These are phyloP conservation scores for Odontamblyopus rebecca DNA, from an alignment of 2,797 vertebrate species.

Conservation along the genomic window DNA sequence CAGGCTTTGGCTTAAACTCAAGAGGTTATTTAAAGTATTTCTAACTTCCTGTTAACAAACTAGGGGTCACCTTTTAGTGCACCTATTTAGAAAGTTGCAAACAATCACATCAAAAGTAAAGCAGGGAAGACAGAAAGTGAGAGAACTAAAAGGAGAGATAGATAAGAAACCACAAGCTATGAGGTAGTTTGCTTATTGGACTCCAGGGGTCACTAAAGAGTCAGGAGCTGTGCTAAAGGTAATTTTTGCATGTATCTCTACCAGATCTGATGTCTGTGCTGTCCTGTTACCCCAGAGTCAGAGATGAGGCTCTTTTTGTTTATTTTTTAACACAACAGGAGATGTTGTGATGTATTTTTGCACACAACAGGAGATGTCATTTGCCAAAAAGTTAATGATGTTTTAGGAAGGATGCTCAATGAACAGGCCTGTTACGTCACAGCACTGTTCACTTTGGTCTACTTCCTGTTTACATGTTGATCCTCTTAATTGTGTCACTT, in stretches of 20 bases:
- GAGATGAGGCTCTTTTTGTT: too few relatives aligned
- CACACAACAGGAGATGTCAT: not conserved
- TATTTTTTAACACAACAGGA: too few relatives aligned
- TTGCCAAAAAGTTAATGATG: conserved; percentile 12
- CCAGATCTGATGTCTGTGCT: conserved; percentile 3
- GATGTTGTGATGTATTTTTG: too few relatives aligned
- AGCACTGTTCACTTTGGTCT: conserved; percentile 36
- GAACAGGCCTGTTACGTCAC: conserved; percentile 9
- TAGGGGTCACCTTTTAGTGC: too few relatives aligned
- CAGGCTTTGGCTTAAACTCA: too few relatives aligned
- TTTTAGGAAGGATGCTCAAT: conserved; percentile 12
- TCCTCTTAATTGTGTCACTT: conserved; percentile 12
- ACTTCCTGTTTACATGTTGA: conserved; percentile 47
- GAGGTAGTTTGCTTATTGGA: not conserved
- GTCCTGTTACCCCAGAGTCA: too few relatives aligned
- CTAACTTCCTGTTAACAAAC: too few relatives aligned
- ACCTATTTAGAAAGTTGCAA: conserved; percentile 12
- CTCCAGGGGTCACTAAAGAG: not conserved
- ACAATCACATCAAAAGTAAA: conserved; percentile 17
- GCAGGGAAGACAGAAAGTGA: not conserved
- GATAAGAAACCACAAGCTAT: too few relatives aligned
- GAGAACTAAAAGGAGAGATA: not conserved
- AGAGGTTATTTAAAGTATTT: too few relatives aligned
- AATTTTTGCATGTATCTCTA: too few relatives aligned
- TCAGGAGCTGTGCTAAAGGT: not conserved